These are phyloP conservation scores for Sylvilagus floridanus DNA, from an alignment of 2,797 vertebrate genomes.

Conservation along the genomic window DNA sequence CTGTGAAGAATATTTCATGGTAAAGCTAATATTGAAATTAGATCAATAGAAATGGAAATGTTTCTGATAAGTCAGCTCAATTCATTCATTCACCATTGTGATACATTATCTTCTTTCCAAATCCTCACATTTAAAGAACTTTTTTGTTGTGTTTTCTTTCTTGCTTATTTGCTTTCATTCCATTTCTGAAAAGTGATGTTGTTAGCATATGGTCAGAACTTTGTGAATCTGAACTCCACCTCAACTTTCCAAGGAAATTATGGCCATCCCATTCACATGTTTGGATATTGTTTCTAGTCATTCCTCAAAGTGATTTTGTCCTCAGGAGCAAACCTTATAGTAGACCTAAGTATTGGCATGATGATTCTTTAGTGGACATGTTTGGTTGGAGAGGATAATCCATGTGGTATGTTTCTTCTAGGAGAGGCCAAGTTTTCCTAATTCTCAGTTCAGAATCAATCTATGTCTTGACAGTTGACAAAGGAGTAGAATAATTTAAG, in stretches of 20 bases:
- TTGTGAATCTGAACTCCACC: background rate
- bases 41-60: background rate
- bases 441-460: background rate
- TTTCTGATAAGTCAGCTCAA: background rate
- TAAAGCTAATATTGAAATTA: background rate
- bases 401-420: background rate
- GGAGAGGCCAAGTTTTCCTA: background rate
- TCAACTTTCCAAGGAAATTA: background rate
- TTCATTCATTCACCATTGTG: background rate
- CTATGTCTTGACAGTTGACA: conserved; percentile 3
- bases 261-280: fast-evolving
- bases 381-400: background rate
- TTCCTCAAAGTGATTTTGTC: background rate
- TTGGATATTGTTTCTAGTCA: background rate
- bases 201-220: background rate
- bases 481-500: background rate
- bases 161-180: background rate
- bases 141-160: background rate
- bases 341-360: background rate
- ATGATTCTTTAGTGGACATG: background rate
- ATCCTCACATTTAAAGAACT: background rate
- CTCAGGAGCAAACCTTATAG: background rate
- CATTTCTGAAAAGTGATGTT: background rate
- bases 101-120: background rate
- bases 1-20: background rate